phyloP scores from a whole-genome alignment of 1,140 invertebrate genomes.

The Saccostrea echinata region DNA sequence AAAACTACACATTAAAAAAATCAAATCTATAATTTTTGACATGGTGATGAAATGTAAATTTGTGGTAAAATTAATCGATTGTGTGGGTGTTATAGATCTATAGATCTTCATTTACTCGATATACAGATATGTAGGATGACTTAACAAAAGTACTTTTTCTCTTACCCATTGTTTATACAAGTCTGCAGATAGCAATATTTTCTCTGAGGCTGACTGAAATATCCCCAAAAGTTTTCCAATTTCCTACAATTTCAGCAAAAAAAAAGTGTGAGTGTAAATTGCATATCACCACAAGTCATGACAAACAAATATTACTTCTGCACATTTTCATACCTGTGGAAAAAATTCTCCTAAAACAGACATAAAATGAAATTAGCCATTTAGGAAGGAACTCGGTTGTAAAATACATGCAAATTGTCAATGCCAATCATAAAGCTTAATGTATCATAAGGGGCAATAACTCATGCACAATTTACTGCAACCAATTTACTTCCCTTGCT shows the following conservation, averaged over 20 bases:
- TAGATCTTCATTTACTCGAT: no score
- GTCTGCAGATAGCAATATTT: neutral
- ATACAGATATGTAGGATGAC: neutral
- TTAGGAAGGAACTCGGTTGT: conserved; percentile 2
- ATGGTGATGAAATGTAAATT: neutral
- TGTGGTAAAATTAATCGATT: neutral
- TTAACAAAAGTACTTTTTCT: neutral
- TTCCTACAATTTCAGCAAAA: neutral
- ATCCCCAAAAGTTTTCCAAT: neutral
- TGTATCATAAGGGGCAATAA: conserved; percentile 22
- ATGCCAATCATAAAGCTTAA: neutral
- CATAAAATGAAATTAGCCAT: conserved; percentile 4
- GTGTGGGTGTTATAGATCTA: no score
- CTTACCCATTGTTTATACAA: conserved; percentile 29
- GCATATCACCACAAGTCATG: neutral
- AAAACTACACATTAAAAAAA: no score
- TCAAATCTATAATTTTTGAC: no score
- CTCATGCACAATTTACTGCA: conserved; percentile 28
- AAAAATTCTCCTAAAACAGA: neutral
- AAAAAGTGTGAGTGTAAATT: neutral
- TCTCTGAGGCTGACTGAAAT: neutral
- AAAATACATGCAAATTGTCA: neutral
- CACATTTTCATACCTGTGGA: conserved; percentile 1
- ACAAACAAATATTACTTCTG: neutral
- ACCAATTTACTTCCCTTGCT: neutral